Evolutionary conservation across 2,113 vertebrate genomes (phyloP).

Genomic region (cattle (Bos taurus)): DNA sequence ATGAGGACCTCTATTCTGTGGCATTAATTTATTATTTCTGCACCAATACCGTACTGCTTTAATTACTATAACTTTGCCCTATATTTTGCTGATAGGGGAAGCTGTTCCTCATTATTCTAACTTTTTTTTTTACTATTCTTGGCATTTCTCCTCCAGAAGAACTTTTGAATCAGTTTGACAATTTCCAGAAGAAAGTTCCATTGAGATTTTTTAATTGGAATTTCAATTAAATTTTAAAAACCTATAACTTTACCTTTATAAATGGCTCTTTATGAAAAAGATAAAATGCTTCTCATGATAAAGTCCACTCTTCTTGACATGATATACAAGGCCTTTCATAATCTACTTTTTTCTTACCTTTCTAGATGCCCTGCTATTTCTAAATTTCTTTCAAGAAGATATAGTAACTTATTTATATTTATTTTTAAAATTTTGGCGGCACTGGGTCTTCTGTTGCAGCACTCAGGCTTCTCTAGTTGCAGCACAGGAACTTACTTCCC

Average conservation of each 20-base stretch:
- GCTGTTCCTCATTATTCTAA: not conserved
- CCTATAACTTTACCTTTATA: not conserved
- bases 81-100: not conserved
- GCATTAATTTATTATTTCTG: not conserved
- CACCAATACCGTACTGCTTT: not conserved
- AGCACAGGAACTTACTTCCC: not conserved
- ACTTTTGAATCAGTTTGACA: not conserved
- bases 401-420: not conserved
- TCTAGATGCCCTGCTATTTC: not conserved
- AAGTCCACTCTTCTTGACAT: not conserved
- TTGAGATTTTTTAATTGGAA: not conserved
- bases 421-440: not conserved
- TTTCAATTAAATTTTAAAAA: not conserved
- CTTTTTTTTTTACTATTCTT: not conserved
- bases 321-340: not conserved
- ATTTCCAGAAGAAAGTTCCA: not conserved
- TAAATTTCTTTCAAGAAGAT: not conserved
- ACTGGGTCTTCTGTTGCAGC: not conserved
- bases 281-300: not conserved
- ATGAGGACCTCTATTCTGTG: not conserved
- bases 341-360: not conserved
- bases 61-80: not conserved
- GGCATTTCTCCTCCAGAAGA: not conserved
- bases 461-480: not conserved
- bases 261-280: not conserved